A percentile compares a stretch with the other conserved stretches of the same genome.
Conservation (phyloP, 2,113 vertebrate genomes). For the Strix uralensis region DNA sequence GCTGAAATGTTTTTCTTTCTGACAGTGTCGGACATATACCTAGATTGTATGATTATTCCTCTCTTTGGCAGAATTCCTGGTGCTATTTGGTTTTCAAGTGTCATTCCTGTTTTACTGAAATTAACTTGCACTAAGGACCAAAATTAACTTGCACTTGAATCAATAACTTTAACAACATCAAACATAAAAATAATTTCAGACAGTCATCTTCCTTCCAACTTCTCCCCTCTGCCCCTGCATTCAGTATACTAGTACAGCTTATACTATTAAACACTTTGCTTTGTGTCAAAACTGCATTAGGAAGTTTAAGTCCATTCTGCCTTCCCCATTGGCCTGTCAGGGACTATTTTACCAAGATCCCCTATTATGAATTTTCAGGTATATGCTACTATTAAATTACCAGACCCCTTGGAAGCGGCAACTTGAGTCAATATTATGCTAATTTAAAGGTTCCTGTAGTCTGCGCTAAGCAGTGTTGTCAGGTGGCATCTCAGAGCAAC, state of each 20-base stretch:
- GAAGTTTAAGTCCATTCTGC: not conserved
- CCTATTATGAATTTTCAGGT: not conserved
- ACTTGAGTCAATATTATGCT: not conserved
- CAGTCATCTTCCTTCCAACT: not conserved
- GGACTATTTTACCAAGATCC: not conserved
- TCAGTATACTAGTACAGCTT: not conserved
- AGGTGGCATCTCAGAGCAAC: not conserved
- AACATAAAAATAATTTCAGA: not conserved
- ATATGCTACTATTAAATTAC: not conserved
- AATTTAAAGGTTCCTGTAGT: not conserved
- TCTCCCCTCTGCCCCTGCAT: rapidly evolving
- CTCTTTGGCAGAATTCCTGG: not conserved
- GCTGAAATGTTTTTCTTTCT: not conserved
- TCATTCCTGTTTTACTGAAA: not conserved
- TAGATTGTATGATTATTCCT: not conserved
- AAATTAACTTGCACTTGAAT: not conserved
- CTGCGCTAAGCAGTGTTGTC: not conserved
- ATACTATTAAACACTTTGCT: not conserved
- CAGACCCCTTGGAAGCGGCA: not conserved
- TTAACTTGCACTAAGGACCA: not conserved
- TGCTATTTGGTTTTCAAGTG: not conserved
- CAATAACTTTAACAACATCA: not conserved
- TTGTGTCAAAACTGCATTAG: not conserved
- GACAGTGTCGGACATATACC: not conserved
- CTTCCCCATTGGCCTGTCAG: not conserved